Evolutionary conservation across 2,797 vertebrate genomes (phyloP), one percentile per base, ranked within the genome.

Genomic region (Diceros bicornis): DNA sequence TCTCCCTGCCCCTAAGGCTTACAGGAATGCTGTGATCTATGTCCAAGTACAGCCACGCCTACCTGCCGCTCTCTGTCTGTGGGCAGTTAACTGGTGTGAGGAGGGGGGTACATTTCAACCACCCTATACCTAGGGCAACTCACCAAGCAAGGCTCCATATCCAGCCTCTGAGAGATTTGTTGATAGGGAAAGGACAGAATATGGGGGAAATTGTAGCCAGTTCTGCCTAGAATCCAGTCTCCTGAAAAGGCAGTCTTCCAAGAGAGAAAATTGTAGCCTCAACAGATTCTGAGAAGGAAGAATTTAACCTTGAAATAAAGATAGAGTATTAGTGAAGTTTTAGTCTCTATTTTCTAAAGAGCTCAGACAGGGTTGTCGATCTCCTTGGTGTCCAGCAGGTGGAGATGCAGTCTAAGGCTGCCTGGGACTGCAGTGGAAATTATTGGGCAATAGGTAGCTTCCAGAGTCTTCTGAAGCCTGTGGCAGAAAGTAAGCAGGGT

Each of bases 311-410:
- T 78, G 68, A 27, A 64, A 75, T 57, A 64, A 96, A 94, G 4
- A 3, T 87, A 23, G 34, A 16, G 0, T 41, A 52, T 25, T 69
- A 44, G 41, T 85, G 61, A 62, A 7, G 79, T 83, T 95, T 62
- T 23, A 34, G 32, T 37, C 27, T 57, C 16, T 69, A 9, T 14
- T 1, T 74, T 89, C 32, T 90, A 9, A 75, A 52, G 66, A 78
- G 34, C 89, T 7, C 61, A 75, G 29, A 55, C n/a, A 16, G n/a
- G 25, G 37, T 23, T 95, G 97, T 69, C 16, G 1, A 27, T 91
- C n/a, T 75, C 64, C 52, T 18, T 23, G 6, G 17, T 87, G 66
- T 85, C 98, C 98, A 97, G 97, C 96, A 98, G 98, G 78, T 97
- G 97, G 98, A 47, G 81, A 52, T 90, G 75, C 21, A 91, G 62